phyloP scores from a whole-genome alignment of 2,113 vertebrate species.

The Lampris incognitus region DNA sequence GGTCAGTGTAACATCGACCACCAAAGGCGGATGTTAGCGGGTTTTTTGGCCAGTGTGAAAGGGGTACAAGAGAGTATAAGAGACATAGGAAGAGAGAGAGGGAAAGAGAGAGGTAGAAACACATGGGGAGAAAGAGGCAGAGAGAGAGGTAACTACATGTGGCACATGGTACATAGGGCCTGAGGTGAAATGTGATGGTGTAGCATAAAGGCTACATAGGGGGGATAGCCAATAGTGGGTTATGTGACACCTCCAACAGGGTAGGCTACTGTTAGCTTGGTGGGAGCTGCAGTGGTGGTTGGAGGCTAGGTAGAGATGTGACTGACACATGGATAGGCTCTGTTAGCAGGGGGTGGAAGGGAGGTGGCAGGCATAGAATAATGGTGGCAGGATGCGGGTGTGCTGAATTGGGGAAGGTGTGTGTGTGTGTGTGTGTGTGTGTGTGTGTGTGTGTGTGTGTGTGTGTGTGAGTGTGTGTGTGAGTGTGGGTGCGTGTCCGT shows the following conservation, averaged over 20 bases:
- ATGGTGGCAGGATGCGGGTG: conserved; percentile 73
- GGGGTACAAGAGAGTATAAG: not conserved
- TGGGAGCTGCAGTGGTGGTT: conserved; percentile 52
- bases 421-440: conserved; percentile 46
- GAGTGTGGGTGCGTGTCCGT: not conserved
- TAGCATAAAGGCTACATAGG: conserved; percentile 47
- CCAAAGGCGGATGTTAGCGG: too few relatives aligned
- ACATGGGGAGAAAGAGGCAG: too few relatives aligned
- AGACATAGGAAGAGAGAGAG: conserved; percentile 1
- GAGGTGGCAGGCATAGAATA: conserved; percentile 63
- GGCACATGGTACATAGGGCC: too few relatives aligned
- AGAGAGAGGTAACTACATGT: too few relatives aligned
- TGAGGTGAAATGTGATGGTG: too few relatives aligned
- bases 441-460: conserved; percentile 43
- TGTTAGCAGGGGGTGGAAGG: conserved; percentile 65
- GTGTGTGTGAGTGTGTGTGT: conserved; percentile 15
- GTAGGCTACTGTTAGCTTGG: conserved; percentile 67
- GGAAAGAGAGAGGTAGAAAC: conserved; percentile 6
- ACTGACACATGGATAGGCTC: conserved; percentile 76
- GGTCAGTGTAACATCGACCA: too few relatives aligned
- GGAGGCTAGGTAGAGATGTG: conserved; percentile 65
- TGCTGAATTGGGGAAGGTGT: conserved; percentile 47
- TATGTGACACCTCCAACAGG: conserved; percentile 51
- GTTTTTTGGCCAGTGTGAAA: not conserved
- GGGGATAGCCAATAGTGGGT: conserved; percentile 44